Conservation (phyloP, 1,140 invertebrate genomes). For the Nomia melanderi region DNA sequence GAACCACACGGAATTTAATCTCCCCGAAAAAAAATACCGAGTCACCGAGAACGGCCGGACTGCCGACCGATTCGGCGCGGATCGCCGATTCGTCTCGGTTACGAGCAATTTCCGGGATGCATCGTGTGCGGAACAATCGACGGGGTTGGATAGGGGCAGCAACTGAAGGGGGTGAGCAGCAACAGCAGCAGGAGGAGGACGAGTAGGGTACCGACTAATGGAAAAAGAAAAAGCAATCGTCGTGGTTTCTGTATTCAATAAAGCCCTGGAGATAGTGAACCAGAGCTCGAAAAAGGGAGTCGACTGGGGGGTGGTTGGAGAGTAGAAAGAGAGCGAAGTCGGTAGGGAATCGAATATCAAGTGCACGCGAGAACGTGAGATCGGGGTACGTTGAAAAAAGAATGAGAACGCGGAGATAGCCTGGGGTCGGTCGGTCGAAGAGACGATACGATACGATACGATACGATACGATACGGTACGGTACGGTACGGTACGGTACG, state of each 20-base stretch:
- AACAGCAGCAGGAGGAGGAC: too few relatives aligned
- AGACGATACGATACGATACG: neutral
- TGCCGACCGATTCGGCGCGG: neutral
- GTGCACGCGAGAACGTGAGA: neutral
- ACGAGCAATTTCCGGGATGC: conserved; percentile 37
- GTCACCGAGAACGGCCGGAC: neutral
- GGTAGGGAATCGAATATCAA: neutral
- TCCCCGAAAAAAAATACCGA: conserved; percentile 29
- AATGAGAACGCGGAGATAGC: neutral
- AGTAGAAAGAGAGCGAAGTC: neutral
- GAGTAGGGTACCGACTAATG: conserved; percentile 16
- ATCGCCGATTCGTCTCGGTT: conserved; percentile 3
- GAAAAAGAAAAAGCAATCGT: conserved; percentile 49
- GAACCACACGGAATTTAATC: conserved; percentile 33
- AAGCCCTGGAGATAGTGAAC: conserved; percentile 18
- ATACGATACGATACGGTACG: neutral
- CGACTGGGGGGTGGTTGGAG: neutral
- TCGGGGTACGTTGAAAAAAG: neutral
- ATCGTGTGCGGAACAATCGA: neutral
- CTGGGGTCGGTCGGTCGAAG: neutral
- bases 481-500: neutral
- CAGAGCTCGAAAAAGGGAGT: neutral
- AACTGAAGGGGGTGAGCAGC: too few relatives aligned
- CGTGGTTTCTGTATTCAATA: conserved; percentile 47
- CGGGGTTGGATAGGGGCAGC: neutral